Conservation (phyloP, 2,888 invertebrate species). For the Aradus depressus region DNA sequence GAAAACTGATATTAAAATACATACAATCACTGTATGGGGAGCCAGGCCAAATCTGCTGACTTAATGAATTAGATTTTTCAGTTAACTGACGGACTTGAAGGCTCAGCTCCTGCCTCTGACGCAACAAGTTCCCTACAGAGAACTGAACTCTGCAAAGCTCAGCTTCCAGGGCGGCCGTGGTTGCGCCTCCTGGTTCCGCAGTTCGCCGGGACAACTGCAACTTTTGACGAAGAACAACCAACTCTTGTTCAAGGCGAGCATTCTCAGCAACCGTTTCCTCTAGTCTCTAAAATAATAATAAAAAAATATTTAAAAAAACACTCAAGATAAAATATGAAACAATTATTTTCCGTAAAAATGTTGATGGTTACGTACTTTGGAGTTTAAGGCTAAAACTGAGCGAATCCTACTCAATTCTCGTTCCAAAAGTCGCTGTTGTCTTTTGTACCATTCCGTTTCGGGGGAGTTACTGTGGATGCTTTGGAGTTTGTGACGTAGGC, state of each 20-base stretch:
- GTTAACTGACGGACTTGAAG: conserved; percentile 75
- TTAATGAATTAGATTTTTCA: conserved; percentile 61
- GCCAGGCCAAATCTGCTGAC: conserved; percentile 48
- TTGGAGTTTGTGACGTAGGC: conserved; percentile 53
- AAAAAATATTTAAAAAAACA: conserved; percentile 38
- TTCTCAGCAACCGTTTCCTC: conserved; percentile 88
- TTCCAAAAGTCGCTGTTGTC: conserved; percentile 59
- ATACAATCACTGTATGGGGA: conserved; percentile 11
- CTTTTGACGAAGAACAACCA: conserved; percentile 72
- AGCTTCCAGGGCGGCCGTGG: conserved; percentile 35
- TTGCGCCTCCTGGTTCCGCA: conserved; percentile 40
- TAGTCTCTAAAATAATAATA: conserved; percentile 61
- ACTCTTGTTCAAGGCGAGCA: conserved; percentile 75
- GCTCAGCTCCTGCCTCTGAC: conserved; percentile 75
- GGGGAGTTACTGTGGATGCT: conserved; percentile 48
- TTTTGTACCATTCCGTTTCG: conserved; percentile 54
- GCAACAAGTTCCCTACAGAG: conserved; percentile 72
- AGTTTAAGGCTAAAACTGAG: conserved; percentile 78
- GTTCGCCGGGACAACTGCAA: conserved; percentile 57
- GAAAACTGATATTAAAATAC: background rate
- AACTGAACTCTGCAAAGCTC: conserved; percentile 74
- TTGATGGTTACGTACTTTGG: conserved; percentile 56
- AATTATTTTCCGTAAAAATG: background rate
- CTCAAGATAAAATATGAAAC: background rate
- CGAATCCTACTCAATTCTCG: conserved; percentile 73